phyloP scores from a whole-genome alignment of 2,888 invertebrate genomes.

The Drosophila affinis region DNA sequence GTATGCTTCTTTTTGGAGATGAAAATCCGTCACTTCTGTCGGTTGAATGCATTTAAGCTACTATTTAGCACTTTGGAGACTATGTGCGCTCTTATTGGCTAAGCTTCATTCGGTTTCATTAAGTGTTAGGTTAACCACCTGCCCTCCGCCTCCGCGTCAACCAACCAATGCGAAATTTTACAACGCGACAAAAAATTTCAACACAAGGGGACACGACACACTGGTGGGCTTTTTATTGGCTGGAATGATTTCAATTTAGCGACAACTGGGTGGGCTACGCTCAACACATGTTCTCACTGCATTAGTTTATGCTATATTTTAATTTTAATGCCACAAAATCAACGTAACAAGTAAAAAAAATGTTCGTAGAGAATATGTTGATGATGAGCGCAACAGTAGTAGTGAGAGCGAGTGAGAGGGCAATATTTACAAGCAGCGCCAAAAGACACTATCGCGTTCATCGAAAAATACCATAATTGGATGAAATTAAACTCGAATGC shows the following conservation, averaged over 20 bases:
- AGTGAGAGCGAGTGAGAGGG: constrained; percentile 60
- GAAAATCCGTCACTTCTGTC: constrained; percentile 49
- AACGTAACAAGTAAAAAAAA: constrained; percentile 49
- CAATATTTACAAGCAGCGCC: constrained; percentile 38
- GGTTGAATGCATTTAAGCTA: constrained; percentile 19
- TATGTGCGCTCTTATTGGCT: background rate
- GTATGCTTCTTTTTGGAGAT: constrained; percentile 62
- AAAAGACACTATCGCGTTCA: constrained; percentile 26
- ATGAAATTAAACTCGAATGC: background rate
- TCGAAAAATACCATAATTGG: background rate
- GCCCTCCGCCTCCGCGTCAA: constrained; percentile 40
- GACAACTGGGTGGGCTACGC: constrained; percentile 16
- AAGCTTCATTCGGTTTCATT: background rate
- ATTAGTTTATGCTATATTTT: constrained; percentile 11
- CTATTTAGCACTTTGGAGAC: constrained; percentile 16
- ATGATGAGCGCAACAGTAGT: constrained; percentile 67
- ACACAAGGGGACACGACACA: constrained; percentile 26
- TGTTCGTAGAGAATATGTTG: constrained; percentile 64
- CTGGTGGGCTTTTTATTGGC: constrained; percentile 3
- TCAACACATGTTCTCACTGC: constrained; percentile 36
- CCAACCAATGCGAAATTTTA: constrained; percentile 64
- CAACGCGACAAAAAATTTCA: constrained; percentile 70
- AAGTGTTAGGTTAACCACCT: constrained; percentile 51
- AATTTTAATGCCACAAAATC: constrained; percentile 43
- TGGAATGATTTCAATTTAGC: constrained; percentile 26